phyloP scores from a whole-genome alignment of 2,888 invertebrate species.

The Cloeon dipterum region DNA sequence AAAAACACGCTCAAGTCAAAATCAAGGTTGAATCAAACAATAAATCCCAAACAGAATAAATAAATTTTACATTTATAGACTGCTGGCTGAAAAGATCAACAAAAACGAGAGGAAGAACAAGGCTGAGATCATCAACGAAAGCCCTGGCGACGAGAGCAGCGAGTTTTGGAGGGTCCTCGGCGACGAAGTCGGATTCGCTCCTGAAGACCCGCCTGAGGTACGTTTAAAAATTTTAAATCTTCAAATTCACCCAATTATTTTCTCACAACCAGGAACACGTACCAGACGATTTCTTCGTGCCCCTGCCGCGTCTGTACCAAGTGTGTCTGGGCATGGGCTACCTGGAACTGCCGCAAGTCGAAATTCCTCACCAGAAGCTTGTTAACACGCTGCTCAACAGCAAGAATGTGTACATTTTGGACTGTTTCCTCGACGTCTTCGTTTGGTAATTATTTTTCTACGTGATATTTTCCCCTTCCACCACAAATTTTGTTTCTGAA shows the following conservation, averaged over 20 bases:
- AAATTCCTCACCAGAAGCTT: conserved; percentile 49
- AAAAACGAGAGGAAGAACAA: conserved; percentile 94
- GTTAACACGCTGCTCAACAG: conserved; percentile 58
- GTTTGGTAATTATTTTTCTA: conserved; percentile 70
- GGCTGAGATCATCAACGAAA: conserved; percentile 67
- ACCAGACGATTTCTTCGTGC: conserved; percentile 34
- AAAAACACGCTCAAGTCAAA: conserved; percentile 78
- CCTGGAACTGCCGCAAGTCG: conserved; percentile 86
- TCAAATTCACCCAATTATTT: neutral
- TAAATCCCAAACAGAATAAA: neutral
- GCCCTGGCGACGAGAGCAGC: conserved; percentile 55
- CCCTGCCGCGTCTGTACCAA: conserved; percentile 62
- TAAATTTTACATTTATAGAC: conserved; percentile 18
- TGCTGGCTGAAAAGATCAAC: conserved; percentile 95
- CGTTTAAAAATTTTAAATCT: neutral
- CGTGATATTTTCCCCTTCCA: conserved; percentile 5
- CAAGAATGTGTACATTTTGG: conserved; percentile 87
- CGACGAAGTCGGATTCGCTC: conserved; percentile 25
- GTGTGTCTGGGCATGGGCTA: conserved; percentile 97
- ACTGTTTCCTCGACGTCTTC: conserved; percentile 82
- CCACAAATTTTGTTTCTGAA: conserved; percentile 1
- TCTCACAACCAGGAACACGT: conserved; percentile 38
- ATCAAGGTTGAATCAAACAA: conserved; percentile 21
- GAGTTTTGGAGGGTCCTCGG: conserved; percentile 68
- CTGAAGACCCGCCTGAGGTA: conserved; percentile 11